phyloP scores from a whole-genome alignment of 2,888 invertebrate species.

The Chalcosyrphus nemorum region DNA sequence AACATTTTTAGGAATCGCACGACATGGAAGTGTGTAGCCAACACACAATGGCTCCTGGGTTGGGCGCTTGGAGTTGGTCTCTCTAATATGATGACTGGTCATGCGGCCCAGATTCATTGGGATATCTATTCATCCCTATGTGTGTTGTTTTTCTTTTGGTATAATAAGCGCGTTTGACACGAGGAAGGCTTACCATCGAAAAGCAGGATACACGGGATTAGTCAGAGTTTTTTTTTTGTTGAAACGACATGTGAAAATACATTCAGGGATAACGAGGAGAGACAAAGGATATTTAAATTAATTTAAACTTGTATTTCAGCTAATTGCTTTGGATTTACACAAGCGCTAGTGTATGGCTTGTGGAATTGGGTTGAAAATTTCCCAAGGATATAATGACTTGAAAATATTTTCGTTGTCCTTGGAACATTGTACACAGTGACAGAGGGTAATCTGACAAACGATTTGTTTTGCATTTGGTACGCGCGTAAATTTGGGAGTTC shows the following conservation, averaged over 20 bases:
- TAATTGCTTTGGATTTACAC: constrained; percentile 21
- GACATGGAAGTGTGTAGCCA: neutral
- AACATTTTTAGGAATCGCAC: constrained; percentile 5
- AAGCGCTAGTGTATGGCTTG: neutral
- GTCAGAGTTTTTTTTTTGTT: neutral
- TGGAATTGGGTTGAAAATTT: constrained; percentile 1
- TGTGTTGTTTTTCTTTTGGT: neutral
- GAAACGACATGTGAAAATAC: constrained; percentile 13
- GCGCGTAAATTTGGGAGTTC: no score
- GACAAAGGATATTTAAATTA: constrained; percentile 35
- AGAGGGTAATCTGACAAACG: no score
- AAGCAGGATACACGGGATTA: neutral
- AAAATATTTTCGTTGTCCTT: constrained; percentile 10
- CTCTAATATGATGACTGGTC: constrained; percentile 21
- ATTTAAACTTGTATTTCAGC: constrained; percentile 5
- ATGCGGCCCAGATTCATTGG: constrained; percentile 21
- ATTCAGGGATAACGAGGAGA: constrained; percentile 12
- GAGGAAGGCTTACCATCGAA: neutral
- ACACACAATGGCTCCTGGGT: neutral
- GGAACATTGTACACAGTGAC: neutral
- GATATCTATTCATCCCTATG: no score
- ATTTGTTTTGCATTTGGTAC: no score
- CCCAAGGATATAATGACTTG: constrained; percentile 1
- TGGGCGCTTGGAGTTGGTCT: neutral
- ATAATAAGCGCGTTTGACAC: constrained; percentile 13